Conservation (phyloP, 2,113 vertebrate species). For the Syrrhaptes paradoxus region DNA sequence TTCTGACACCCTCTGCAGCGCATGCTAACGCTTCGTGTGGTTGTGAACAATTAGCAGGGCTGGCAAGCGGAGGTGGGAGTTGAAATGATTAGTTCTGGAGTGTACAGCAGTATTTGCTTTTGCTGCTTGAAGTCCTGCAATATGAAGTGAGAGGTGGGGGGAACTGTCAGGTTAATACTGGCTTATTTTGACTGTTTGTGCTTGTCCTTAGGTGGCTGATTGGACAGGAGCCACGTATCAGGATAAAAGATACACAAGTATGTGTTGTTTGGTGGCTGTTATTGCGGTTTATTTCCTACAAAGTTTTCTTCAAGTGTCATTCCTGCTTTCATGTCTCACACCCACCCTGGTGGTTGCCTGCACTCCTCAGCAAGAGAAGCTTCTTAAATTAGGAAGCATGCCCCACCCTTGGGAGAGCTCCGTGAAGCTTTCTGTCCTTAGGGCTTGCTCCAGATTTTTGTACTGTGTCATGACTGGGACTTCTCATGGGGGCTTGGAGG, state of each 20-base stretch:
- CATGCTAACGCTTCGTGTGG: rapidly evolving
- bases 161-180: rapidly evolving
- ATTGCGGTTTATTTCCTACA: not conserved
- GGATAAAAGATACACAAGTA: conserved; percentile 98
- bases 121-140: not conserved
- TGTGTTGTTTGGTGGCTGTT: conserved; percentile 36
- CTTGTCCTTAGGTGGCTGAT: conserved; percentile 88
- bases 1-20: no score
- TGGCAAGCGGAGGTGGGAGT: not conserved
- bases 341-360: not conserved
- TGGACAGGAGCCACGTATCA: conserved; percentile 99
- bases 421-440: not conserved
- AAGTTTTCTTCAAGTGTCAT: not conserved
- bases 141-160: not conserved
- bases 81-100: not conserved
- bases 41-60: not conserved
- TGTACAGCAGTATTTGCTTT: rapidly evolving
- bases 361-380: not conserved
- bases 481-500: not conserved
- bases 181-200: not conserved
- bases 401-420: not conserved
- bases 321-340: not conserved
- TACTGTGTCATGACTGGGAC: not conserved
- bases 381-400: not conserved
- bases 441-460: not conserved